A percentile compares a stretch with the other conserved stretches of the same genome.
Conservation (phyloP, 2,113 vertebrate species). For the Brachypodius melanocephalos region DNA sequence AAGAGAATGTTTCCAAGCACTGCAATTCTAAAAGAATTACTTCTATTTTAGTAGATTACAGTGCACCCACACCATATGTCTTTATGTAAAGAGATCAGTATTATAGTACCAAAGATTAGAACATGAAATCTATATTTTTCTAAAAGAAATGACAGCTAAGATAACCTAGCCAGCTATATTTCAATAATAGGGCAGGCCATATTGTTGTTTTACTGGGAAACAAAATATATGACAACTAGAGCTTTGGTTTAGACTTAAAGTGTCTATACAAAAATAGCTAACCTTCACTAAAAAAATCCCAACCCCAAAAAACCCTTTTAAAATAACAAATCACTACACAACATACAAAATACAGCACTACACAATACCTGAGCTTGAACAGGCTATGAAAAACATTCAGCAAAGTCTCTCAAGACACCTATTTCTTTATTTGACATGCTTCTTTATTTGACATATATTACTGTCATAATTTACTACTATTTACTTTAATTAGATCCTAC, state of each 20-base stretch:
- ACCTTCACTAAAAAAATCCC: background rate
- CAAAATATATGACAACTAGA: background rate
- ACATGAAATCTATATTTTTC: background rate
- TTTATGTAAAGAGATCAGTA: background rate
- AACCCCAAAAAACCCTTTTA: background rate
- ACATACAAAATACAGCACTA: background rate
- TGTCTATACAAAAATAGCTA: background rate
- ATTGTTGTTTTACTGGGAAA: background rate
- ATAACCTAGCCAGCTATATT: background rate
- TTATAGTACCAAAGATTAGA: background rate
- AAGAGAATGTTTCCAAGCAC: background rate
- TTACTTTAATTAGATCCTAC: constrained; percentile 58
- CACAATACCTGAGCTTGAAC: background rate
- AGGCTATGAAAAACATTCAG: background rate
- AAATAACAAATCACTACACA: background rate
- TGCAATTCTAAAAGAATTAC: background rate
- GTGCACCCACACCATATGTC: background rate
- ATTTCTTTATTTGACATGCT: constrained; percentile 29
- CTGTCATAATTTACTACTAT: constrained; percentile 21
- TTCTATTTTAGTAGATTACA: background rate
- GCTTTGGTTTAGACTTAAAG: background rate
- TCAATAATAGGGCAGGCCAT: background rate
- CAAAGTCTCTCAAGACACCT: background rate
- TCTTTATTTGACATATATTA: background rate
- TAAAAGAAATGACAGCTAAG: background rate